Percentiles rank a stretch among this genome's conserved stretches.
Evolutionary conservation across 2,888 invertebrate species (phyloP).

Genomic region (Diplolepis rosae): DNA sequence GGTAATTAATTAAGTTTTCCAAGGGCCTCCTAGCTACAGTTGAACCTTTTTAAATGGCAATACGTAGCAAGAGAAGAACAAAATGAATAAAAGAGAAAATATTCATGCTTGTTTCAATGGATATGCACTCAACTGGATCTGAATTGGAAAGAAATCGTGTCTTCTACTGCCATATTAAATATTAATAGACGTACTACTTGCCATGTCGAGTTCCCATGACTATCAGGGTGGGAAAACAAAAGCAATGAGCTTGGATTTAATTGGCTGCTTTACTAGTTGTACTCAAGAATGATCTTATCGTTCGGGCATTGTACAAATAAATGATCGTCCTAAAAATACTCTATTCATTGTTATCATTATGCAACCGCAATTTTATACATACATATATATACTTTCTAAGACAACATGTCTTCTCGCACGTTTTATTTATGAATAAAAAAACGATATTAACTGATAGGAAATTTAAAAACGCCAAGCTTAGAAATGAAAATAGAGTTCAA

Average conservation of each 20-base stretch:
- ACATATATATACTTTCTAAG: too few species aligned
- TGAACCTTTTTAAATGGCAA: slow-evolving; percentile 6
- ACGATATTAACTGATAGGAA: too few species aligned
- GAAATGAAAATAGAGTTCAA: too few species aligned
- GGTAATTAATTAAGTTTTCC: too few species aligned
- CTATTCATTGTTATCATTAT: neutral
- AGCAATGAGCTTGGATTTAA: slow-evolving; percentile 43
- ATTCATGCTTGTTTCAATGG: neutral
- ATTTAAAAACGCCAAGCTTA: too few species aligned
- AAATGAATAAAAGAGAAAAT: neutral
- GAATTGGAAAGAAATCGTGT: slow-evolving; percentile 9
- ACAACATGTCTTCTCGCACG: too few species aligned
- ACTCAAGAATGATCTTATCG: slow-evolving; percentile 45
- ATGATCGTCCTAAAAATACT: neutral
- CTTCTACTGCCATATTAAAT: slow-evolving; percentile 53
- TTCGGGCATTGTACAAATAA: slow-evolving; percentile 21
- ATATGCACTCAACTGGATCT: neutral
- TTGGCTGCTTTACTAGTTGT: slow-evolving; percentile 47
- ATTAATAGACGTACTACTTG: slow-evolving; percentile 58
- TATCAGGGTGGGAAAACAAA: slow-evolving; percentile 50
- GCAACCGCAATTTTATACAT: neutral
- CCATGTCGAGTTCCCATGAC: slow-evolving; percentile 54
- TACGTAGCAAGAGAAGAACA: neutral
- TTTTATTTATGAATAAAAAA: too few species aligned
- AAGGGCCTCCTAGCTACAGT: too few species aligned